These are phyloP conservation scores for Temnothorax longispinosus DNA, from an alignment of 1,140 invertebrate genomes.

Conservation along the genomic window DNA sequence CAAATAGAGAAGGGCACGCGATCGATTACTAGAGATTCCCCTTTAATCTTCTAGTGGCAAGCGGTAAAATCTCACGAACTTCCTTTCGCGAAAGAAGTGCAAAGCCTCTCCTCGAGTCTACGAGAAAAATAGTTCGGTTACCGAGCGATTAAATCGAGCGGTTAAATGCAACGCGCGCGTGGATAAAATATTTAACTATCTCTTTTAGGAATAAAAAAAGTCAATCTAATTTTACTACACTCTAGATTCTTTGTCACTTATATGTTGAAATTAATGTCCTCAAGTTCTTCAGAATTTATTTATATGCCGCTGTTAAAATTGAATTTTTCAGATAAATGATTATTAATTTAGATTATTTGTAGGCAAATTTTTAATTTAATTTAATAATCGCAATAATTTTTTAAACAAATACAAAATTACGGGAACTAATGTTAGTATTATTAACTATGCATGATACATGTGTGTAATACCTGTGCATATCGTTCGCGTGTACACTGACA, in stretches of 20 bases:
- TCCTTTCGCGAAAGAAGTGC: background rate
- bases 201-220: background rate
- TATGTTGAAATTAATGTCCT: background rate
- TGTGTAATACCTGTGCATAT: too few species aligned
- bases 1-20: slow-evolving; percentile 43
- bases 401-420: background rate
- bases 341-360: background rate
- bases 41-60: slow-evolving; percentile 48
- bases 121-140: slow-evolving; percentile 41
- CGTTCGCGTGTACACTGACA: too few species aligned
- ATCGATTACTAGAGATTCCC: slow-evolving; percentile 49
- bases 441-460: background rate
- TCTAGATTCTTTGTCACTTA: background rate
- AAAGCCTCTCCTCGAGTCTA: background rate
- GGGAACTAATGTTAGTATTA: background rate
- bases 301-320: background rate
- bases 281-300: background rate
- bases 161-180: slow-evolving; percentile 32
- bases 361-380: background rate
- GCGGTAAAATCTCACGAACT: slow-evolving; percentile 26
- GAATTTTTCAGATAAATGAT: background rate
- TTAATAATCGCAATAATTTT: background rate
- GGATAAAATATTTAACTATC: background rate
- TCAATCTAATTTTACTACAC: slow-evolving; percentile 22
- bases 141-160: slow-evolving; percentile 39